phyloP scores from a whole-genome alignment of 2,113 vertebrate genomes.

The Tylochromis polylepis region DNA sequence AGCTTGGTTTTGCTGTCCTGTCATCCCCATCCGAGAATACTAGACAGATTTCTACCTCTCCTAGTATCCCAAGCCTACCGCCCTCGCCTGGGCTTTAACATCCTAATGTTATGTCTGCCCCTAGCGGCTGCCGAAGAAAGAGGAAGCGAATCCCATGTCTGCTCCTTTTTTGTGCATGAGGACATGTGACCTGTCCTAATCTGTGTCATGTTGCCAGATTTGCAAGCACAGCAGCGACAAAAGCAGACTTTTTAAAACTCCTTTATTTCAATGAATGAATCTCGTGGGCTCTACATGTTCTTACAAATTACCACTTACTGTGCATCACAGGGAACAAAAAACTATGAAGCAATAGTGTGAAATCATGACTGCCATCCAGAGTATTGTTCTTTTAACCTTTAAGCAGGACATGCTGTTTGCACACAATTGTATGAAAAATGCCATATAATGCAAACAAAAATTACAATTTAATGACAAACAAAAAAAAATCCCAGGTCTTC shows the following conservation, averaged over 20 bases:
- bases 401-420: neutral
- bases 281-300: neutral
- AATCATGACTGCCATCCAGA: neutral
- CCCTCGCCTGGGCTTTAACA: neutral
- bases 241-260: neutral
- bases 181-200: neutral
- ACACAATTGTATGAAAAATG: neutral
- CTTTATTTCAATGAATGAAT: slow-evolving; percentile 43
- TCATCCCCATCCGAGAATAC: slow-evolving; percentile 6
- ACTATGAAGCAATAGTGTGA: neutral
- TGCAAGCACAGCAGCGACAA: neutral
- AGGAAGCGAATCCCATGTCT: neutral
- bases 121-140: slow-evolving; percentile 10
- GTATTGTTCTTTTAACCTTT: neutral
- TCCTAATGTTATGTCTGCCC: neutral
- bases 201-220: neutral
- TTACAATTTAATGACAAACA: neutral
- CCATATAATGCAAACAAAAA: neutral
- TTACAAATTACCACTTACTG: neutral
- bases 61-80: neutral
- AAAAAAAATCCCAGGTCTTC: no score
- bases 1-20: neutral
- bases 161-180: neutral
- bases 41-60: slow-evolving; percentile 11
- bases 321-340: neutral